These are phyloP conservation scores for Drosophila micromelanica DNA, from an alignment of 1,140 invertebrate species.

Conservation along the genomic window DNA sequence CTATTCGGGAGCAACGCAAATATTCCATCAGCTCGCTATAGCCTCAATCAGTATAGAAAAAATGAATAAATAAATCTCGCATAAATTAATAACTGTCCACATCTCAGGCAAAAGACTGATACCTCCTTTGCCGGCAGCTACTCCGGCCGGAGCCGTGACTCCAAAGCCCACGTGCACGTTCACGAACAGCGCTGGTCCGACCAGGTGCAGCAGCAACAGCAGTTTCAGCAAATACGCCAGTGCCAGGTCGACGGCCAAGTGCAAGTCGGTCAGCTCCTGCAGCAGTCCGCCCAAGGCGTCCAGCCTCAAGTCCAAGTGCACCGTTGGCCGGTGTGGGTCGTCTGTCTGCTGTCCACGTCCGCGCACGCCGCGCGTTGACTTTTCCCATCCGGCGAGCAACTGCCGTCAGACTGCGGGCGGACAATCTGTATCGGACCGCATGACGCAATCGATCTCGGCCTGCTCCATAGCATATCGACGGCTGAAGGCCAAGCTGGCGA, in stretches of 20 bases:
- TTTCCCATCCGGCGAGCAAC: conserved; percentile 47
- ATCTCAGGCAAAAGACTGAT: not conserved
- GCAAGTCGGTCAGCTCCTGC: not conserved
- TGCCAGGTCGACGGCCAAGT: not conserved
- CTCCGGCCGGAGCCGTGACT: not conserved
- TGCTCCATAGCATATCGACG: conserved; percentile 35
- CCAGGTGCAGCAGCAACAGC: conserved; percentile 10
- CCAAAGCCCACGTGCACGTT: not conserved
- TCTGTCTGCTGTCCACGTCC: conserved; percentile 17
- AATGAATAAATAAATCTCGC: not conserved
- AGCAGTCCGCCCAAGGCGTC: conserved; percentile 1
- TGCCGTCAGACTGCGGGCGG: not conserved
- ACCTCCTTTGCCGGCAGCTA: not conserved
- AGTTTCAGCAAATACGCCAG: conserved; percentile 1
- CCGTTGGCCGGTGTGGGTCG: not conserved
- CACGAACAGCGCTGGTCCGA: not conserved
- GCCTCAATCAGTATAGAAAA: not conserved
- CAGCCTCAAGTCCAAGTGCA: conserved; percentile 16
- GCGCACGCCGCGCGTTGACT: conserved; percentile 51
- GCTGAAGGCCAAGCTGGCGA: conserved; percentile 26
- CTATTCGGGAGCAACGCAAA: conserved; percentile 38
- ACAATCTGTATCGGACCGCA: not conserved
- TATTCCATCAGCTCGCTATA: conserved; percentile 11
- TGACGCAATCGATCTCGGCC: conserved; percentile 37
- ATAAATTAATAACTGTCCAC: not conserved